These are phyloP conservation scores for Eutolmus rufibarbis DNA, from an alignment of 2,888 invertebrate species.

Conservation along the genomic window DNA sequence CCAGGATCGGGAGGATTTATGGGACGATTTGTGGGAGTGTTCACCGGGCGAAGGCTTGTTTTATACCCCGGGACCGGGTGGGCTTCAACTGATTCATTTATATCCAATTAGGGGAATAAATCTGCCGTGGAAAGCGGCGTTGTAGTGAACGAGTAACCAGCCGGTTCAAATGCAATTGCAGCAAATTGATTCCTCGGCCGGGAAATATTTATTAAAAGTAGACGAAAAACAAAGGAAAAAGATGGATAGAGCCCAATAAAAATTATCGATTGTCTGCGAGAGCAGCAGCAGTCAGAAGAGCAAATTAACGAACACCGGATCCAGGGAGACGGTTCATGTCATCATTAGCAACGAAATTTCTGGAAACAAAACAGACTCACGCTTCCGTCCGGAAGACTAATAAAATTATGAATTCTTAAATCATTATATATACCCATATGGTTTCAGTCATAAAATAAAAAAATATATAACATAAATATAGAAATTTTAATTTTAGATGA, in stretches of 20 bases:
- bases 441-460: too few relatives aligned
- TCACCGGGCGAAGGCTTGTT: not conserved
- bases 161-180: not conserved
- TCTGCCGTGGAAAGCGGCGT: not conserved
- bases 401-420: too few relatives aligned
- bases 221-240: not conserved
- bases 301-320: not conserved
- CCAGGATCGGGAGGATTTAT: not conserved
- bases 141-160: not conserved
- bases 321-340: not conserved
- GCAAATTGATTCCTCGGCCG: not conserved
- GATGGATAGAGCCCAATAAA: not conserved
- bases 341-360: not conserved
- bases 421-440: too few relatives aligned
- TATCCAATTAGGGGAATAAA: slow-evolving; percentile 33
- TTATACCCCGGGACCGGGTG: not conserved
- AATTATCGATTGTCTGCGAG: not conserved
- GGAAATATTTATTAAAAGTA: not conserved
- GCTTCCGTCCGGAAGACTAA: not conserved
- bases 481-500: too few relatives aligned
- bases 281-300: not conserved
- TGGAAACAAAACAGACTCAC: not conserved
- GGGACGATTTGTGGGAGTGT: not conserved
- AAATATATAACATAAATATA: too few relatives aligned
- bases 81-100: slow-evolving; percentile 12